Base-by-base conservation (phyloP, 2,888 invertebrate genomes). In the Diaperis boleti region DNA sequence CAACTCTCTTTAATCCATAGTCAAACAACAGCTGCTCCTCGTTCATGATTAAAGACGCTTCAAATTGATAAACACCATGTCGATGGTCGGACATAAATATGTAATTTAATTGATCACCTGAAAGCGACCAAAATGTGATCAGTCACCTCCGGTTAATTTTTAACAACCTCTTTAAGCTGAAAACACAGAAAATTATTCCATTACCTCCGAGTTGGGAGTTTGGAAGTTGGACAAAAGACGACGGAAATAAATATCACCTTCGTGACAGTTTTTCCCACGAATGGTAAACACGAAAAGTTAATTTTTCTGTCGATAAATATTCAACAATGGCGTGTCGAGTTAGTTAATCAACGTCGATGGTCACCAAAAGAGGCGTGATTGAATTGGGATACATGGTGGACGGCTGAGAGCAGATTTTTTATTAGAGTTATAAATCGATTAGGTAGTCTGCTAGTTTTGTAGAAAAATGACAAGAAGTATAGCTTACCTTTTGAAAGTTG, bases 11-110 rank as follows among this genome's bases (percentile, higher is more conserved):
- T 42, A 42, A 42, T 42, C 42, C 22, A 10, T 20, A 18, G 18
- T 42, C 42, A 42, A 42, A 42, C 8, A 20, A 17, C 42, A 11
- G 20, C 15, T 20, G 42, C 20, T 42, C 18, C 42, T 42, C 20
- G 20, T 42, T 20, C 42, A 42, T 42, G 42, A 42, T 42, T 42
- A 42, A 42, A 42, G 42, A 20, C 11, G 42, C 11, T 42, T 42
- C 18, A 42, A 42, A 42, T 22, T 42, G 42, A 42, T 42, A 42
- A 20, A 42, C 22, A 42, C 11, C 10, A 42, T 22, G 42, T 42
- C 18, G 22, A 22, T 42, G 18, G 15, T 39, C 6, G 39, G n/a
- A 3, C 20, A 8, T 42, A 5, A 42, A 42, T 42, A 42, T 3
- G 18, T 17, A 42, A 42, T n/a, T 11, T 13, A 7, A 7, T 14